These are phyloP conservation scores for Alloscopus bannaensis DNA, from an alignment of 2,888 invertebrate genomes.

Conservation along the genomic window DNA sequence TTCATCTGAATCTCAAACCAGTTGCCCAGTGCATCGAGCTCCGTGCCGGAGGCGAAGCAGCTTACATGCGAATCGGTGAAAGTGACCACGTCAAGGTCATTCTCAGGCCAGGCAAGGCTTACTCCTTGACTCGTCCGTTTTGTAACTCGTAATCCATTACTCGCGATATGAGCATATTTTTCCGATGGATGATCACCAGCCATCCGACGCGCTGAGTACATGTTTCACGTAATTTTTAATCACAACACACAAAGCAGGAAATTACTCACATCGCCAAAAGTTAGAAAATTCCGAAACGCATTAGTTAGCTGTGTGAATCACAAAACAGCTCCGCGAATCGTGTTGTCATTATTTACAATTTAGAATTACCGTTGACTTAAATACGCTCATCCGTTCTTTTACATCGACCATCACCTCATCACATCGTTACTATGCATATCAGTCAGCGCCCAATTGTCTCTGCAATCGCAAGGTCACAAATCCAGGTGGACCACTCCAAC, in stretches of 20 bases:
- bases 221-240: constrained; percentile 5
- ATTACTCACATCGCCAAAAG: too few relatives aligned
- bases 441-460: too few relatives aligned
- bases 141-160: constrained; percentile 61
- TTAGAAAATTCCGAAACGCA: too few relatives aligned
- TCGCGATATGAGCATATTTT: constrained; percentile 52
- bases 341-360: too few relatives aligned
- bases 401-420: too few relatives aligned
- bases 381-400: too few relatives aligned
- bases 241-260: neutral
- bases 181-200: constrained; percentile 3
- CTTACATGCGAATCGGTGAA: constrained; percentile 46
- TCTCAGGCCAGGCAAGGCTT: constrained; percentile 56
- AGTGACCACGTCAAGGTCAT: constrained; percentile 49
- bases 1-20: constrained; percentile 67
- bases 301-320: too few relatives aligned
- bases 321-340: too few relatives aligned
- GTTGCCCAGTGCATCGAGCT: constrained; percentile 46
- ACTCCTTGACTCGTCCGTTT: constrained; percentile 60
- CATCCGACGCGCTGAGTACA: neutral
- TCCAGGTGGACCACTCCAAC: too few relatives aligned
- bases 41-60: constrained; percentile 26
- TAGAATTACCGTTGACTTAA: too few relatives aligned
- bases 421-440: too few relatives aligned
- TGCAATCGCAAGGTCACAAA: too few relatives aligned